phyloP scores from a whole-genome alignment of 1,140 invertebrate genomes.

The Carcinoscorpius rotundicauda region DNA sequence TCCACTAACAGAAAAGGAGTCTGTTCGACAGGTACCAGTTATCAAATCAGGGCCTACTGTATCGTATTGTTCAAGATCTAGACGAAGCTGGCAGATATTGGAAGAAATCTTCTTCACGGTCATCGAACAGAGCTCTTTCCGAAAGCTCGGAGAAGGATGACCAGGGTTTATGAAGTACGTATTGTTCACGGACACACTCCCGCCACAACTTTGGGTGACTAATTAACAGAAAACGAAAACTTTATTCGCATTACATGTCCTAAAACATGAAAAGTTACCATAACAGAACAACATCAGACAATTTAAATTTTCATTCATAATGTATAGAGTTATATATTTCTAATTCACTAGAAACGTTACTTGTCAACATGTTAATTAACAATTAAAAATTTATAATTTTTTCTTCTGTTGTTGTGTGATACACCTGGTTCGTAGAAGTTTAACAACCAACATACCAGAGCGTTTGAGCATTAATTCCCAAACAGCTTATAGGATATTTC shows the following conservation, averaged over 20 bases:
- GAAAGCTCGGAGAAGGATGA: constrained; percentile 45
- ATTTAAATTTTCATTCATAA: too few relatives aligned
- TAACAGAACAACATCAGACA: too few relatives aligned
- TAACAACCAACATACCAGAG: too few relatives aligned
- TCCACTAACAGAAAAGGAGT: constrained; percentile 18
- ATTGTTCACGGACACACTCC: constrained; percentile 59
- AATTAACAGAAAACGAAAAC: background rate
- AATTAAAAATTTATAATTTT: too few relatives aligned
- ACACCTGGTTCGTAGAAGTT: too few relatives aligned
- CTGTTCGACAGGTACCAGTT: constrained; percentile 16
- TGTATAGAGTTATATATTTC: too few relatives aligned
- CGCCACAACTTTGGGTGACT: constrained; percentile 50
- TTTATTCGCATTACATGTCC: background rate
- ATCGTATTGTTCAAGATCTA: constrained; percentile 37
- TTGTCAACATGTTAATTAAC: too few relatives aligned
- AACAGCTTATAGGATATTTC: too few relatives aligned
- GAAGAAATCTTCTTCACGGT: constrained; percentile 44
- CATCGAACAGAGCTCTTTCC: constrained; percentile 40
- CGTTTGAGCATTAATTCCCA: too few relatives aligned
- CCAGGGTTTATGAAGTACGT: constrained; percentile 69
- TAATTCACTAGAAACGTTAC: too few relatives aligned
- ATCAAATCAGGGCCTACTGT: constrained; percentile 5
- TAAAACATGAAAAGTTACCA: too few relatives aligned
- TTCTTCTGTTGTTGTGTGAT: too few relatives aligned
- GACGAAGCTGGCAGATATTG: constrained; percentile 47